These are phyloP conservation scores for Lasioglossum lativentre DNA, from an alignment of 2,888 invertebrate species.

Conservation along the genomic window DNA sequence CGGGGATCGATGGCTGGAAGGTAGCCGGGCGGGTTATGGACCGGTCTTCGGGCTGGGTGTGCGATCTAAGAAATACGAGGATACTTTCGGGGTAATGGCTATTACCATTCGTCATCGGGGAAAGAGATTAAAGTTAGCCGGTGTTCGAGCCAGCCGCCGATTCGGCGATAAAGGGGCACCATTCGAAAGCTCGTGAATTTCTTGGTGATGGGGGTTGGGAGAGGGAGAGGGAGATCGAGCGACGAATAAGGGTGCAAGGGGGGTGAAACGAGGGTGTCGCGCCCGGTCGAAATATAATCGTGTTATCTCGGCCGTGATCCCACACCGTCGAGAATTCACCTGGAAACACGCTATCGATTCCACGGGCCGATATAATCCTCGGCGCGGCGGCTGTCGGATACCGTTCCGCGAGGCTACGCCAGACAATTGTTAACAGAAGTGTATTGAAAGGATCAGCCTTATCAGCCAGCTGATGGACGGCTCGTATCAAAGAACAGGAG, in stretches of 20 bases:
- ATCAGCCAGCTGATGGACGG: conserved; percentile 52
- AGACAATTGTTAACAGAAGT: conserved; percentile 50
- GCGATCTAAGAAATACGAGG: conserved; percentile 47
- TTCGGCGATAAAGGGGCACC: conserved; percentile 25
- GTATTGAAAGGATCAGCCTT: conserved; percentile 52
- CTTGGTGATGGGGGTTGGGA: conserved; percentile 9
- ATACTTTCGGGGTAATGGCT: conserved; percentile 46
- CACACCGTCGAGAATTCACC: conserved; percentile 26
- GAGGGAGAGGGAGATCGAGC: no score
- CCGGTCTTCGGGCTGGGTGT: background rate
- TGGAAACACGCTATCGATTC: conserved; percentile 47
- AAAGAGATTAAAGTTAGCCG: conserved; percentile 53
- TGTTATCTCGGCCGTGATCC: conserved; percentile 42
- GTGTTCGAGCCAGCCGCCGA: conserved; percentile 24
- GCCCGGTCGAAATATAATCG: conserved; percentile 53
- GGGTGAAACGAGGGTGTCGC: background rate
- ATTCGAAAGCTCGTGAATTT: conserved; percentile 50
- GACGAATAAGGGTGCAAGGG: background rate
- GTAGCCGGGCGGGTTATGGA: background rate
- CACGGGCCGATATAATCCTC: conserved; percentile 30
- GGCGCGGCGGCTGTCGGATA: conserved; percentile 7
- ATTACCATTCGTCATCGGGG: conserved; percentile 50
- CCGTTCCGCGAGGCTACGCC: conserved; percentile 25
- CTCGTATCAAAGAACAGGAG: conserved; percentile 46
- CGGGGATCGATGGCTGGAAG: background rate